These are phyloP conservation scores for Pangasius djambal DNA, from an alignment of 2,797 vertebrate genomes.

Conservation along the genomic window DNA sequence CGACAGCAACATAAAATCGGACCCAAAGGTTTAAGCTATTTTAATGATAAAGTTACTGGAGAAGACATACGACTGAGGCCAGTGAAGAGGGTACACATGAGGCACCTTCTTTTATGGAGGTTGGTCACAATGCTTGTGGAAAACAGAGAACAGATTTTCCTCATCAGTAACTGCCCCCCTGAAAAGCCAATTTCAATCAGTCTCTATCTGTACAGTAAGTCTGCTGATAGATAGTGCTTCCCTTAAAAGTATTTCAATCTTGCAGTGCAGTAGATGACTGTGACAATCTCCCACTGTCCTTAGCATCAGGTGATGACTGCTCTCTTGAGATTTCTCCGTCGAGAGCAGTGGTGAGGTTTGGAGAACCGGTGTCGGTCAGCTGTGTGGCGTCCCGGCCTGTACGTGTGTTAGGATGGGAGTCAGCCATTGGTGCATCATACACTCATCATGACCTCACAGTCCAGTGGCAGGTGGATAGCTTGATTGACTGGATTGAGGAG, in stretches of 20 bases:
- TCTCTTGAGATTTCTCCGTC: conserved; percentile 78
- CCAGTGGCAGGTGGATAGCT: conserved; percentile 79
- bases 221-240: not conserved
- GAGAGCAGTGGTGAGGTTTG: conserved; percentile 78
- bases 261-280: not conserved
- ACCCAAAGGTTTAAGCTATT: not conserved
- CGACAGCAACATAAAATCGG: not conserved
- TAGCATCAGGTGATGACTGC: conserved; percentile 77
- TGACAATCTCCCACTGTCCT: conserved; percentile 26
- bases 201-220: not conserved
- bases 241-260: not conserved
- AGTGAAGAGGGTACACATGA: not conserved
- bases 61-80: not conserved
- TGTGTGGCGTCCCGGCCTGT: conserved; percentile 77
- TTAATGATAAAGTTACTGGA: not conserved
- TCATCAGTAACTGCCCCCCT: not conserved
- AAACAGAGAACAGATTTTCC: not conserved
- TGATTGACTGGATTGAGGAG: conserved; percentile 83
- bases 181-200: not conserved
- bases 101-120: not conserved
- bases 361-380: conserved; percentile 75
- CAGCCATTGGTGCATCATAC: conserved; percentile 72
- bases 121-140: not conserved
- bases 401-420: conserved; percentile 81
- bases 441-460: conserved; percentile 74